Conservation (phyloP, 1,140 invertebrate species). For the Holcopasites calliopsidis region DNA sequence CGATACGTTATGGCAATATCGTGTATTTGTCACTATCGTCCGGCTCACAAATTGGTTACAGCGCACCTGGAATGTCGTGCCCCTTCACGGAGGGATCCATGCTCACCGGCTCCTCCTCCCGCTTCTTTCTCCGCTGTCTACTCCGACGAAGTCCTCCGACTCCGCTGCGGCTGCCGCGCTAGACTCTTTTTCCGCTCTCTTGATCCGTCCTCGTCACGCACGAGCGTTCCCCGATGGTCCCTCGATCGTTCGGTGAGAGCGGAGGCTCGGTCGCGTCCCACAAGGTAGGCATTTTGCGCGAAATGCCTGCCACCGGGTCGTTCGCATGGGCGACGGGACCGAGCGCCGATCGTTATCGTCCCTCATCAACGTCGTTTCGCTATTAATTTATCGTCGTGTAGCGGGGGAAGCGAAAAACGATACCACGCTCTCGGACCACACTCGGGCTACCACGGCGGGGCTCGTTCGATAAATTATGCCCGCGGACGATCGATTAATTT, state of each 20-base stretch:
- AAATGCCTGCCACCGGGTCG: conserved; percentile 53
- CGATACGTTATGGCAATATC: conserved; percentile 75
- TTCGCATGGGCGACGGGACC: conserved; percentile 49
- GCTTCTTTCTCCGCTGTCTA: not conserved
- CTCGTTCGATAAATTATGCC: conserved; percentile 58
- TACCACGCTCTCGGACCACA: conserved; percentile 53
- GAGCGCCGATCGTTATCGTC: conserved; percentile 61
- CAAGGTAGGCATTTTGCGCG: conserved; percentile 35
- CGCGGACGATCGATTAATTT: conserved; percentile 58
- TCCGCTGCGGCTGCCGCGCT: not conserved
- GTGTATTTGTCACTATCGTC: conserved; percentile 75
- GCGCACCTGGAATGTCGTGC: conserved; percentile 71
- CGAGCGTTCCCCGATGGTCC: not conserved
- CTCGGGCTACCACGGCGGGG: conserved; percentile 44
- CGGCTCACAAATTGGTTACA: conserved; percentile 74
- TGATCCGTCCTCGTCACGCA: not conserved
- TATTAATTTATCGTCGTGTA: conserved; percentile 63
- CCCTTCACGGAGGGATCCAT: conserved; percentile 39
- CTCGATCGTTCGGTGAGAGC: conserved; percentile 15
- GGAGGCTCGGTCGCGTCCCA: conserved; percentile 17
- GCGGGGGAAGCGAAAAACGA: conserved; percentile 37
- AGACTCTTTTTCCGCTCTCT: conserved; percentile 4
- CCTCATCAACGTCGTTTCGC: conserved; percentile 63
- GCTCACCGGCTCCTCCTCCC: conserved; percentile 13
- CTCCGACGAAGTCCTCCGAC: not conserved